Conservation (phyloP, 2,113 vertebrate genomes). For the Hydrolagus affinis region DNA sequence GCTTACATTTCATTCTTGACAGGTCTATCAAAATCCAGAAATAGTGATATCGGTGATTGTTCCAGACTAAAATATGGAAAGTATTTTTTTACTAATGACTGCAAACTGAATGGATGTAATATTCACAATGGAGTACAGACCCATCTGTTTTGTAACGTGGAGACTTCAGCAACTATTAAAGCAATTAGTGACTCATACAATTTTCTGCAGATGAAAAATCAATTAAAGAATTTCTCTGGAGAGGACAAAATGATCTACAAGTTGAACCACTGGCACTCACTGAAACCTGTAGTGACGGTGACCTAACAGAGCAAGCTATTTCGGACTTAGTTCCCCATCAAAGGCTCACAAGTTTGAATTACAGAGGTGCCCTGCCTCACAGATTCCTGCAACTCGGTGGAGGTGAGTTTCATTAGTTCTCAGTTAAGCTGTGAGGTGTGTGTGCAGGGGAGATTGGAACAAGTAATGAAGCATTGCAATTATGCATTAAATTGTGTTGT, state of each 20-base stretch:
- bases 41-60: not conserved
- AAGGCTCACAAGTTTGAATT: not conserved
- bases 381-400: not conserved
- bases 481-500: not conserved
- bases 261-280: not conserved
- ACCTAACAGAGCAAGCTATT: not conserved
- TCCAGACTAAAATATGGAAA: not conserved
- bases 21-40: not conserved
- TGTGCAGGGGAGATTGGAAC: not conserved
- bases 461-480: not conserved
- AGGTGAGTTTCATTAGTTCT: not conserved
- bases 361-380: not conserved
- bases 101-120: not conserved
- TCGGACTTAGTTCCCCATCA: not conserved
- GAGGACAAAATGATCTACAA: not conserved
- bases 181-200: not conserved
- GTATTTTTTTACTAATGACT: slow-evolving; percentile 9
- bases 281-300: not conserved
- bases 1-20: not conserved
- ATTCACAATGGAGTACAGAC: not conserved
- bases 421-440: not conserved
- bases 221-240: not conserved
- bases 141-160: not conserved
- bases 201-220: slow-evolving; percentile 4
- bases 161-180: slow-evolving; percentile 5